Percentiles rank a stretch among this genome's conserved stretches.
Conservation (phyloP, 2,888 invertebrate species). For the Emesis russula region DNA sequence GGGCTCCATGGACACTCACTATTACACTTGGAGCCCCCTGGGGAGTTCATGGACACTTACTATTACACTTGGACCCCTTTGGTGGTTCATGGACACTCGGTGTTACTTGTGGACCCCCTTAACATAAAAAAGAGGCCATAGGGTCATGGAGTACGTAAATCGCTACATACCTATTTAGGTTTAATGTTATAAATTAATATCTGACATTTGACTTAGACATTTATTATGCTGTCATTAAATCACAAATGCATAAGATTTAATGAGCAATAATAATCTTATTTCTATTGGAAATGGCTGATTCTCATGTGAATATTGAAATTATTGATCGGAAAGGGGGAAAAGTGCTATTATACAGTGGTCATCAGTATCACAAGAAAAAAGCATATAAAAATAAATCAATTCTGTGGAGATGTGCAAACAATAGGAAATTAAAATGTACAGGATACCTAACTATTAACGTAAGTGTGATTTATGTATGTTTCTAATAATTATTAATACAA, state of each 20-base stretch:
- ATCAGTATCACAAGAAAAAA: not conserved
- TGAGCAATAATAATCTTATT: not conserved
- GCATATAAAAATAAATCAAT: not conserved
- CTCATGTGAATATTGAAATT: not conserved
- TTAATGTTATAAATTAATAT: no score
- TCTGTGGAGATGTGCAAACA: not conserved
- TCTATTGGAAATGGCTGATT: not conserved
- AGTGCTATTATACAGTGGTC: not conserved
- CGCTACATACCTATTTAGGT: not conserved
- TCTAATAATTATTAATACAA: not conserved
- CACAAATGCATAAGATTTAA: no score
- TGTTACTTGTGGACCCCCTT: no score
- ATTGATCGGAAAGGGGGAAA: not conserved
- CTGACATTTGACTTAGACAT: no score
- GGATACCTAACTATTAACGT: not conserved
- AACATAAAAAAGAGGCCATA: not conserved
- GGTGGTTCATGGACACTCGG: not conserved
- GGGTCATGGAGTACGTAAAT: not conserved
- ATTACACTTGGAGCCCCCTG: constrained; percentile 9
- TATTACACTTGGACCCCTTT: not conserved
- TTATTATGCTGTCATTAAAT: no score
- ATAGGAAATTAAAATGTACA: not conserved
- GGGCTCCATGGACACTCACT: constrained; percentile 3
- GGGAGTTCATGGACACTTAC: not conserved
- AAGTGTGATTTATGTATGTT: not conserved